Conservation (phyloP, 2,113 vertebrate genomes). For the Orycteropus afer region DNA sequence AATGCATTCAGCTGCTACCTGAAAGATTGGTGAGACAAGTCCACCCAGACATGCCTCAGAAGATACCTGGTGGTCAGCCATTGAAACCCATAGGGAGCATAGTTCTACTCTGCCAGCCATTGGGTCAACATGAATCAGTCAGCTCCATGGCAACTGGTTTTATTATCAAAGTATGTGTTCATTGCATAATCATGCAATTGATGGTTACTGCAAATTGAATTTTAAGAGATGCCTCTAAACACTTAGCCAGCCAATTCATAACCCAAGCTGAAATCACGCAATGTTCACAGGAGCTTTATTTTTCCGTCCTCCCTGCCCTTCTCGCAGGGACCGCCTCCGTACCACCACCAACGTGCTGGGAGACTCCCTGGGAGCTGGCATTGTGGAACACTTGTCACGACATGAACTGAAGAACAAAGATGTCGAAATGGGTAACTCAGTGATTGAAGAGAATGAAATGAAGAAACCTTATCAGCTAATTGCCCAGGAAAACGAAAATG, state of each 20-base stretch:
- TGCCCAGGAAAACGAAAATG: slow-evolving; percentile 91
- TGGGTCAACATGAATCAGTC: neutral
- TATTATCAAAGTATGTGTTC: neutral
- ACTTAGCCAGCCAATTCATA: neutral
- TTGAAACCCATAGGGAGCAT: neutral
- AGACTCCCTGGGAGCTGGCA: slow-evolving; percentile 96
- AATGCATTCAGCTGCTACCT: neutral
- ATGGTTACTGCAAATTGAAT: neutral
- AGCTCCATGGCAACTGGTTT: neutral
- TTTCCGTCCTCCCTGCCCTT: neutral
- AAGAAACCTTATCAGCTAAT: slow-evolving; percentile 95
- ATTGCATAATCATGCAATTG: neutral
- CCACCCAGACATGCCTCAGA: neutral
- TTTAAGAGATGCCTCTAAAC: neutral
- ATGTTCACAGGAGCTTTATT: neutral
- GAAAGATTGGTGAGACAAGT: neutral
- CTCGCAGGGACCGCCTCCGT: slow-evolving; percentile 93
- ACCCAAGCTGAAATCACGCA: rapidly evolving
- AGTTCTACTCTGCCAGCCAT: neutral
- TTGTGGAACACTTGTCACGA: slow-evolving; percentile 95
- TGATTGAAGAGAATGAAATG: slow-evolving; percentile 94
- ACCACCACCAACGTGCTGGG: slow-evolving; percentile 97
- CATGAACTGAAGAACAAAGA: slow-evolving; percentile 92
- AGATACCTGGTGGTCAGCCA: neutral
- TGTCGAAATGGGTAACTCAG: slow-evolving; percentile 92